Base-by-base conservation (phyloP, 2,113 vertebrate species). In the Hemibagrus wyckioides region DNA sequence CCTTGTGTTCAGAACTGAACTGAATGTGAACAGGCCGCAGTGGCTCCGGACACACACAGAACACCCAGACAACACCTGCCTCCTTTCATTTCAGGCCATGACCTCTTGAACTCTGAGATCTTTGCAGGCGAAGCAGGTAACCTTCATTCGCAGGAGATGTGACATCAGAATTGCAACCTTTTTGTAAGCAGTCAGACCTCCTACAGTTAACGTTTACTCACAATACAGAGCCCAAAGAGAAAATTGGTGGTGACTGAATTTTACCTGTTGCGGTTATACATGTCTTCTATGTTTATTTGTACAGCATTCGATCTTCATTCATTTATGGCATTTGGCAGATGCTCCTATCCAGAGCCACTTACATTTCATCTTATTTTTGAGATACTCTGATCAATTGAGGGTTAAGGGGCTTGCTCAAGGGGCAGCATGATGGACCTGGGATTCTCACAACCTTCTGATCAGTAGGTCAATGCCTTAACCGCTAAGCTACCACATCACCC, bases 21-120 rank as follows among this genome's bases (percentile, higher is more conserved):
- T n/a, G n/a, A n/a, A n/a, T n/a, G n/a, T n/a, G n/a, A n/a, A 33
- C 75, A 61, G 73, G 79, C 75, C 36, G 89, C 79, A 28, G 71
- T 36, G 88, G 89, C 90, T 92, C 88, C 90, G 90, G 91, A 92
- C 91, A 89, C 19, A 50, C 90, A 65, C 63, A 85, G 75, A 80
- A 88, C 89, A 89, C 71, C 59, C 75, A 90, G 86, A 82, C 87
- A 0, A n/a, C 80, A 86, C 71, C 80, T 89, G 82, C 73, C 79
- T 80, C 71, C 75, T 90, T 88, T 90, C 23, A 81, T 54, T 63
- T 71, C 6, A 83, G 77, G 39, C 69, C 21, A 52, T 85, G 85
- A 85, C 83, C 61, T 69, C 67, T 88, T 94, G 92, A 93, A 89
- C 91, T 89, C 86, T 54, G 65, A 17, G 56, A 87, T 69, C 76